phyloP scores from a whole-genome alignment of 2,113 vertebrate species.

The Microcebus griseorufus region DNA sequence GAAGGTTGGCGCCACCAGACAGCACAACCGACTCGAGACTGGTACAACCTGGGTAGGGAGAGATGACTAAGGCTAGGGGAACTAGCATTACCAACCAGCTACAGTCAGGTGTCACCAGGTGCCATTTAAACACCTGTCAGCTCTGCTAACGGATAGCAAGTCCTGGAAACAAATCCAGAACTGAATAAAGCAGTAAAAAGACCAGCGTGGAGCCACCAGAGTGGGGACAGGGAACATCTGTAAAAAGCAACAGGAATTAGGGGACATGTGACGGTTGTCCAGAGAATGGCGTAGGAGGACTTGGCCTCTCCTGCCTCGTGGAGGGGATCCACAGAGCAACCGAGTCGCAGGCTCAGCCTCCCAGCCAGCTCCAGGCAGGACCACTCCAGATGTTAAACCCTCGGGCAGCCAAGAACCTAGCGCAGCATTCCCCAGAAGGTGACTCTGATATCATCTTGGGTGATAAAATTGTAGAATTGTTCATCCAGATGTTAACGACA shows the following conservation, averaged over 20 bases:
- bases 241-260: background rate
- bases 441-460: background rate
- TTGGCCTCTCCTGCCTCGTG: background rate
- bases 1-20: background rate
- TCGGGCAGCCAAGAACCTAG: background rate
- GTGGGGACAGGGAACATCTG: background rate
- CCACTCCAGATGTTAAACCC: rapidly evolving
- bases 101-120: background rate
- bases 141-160: background rate
- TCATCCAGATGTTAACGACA: background rate
- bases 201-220: background rate
- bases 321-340: too few species aligned
- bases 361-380: background rate
- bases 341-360: too few species aligned
- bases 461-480: background rate
- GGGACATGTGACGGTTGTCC: too few species aligned
- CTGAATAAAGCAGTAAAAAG: too few species aligned
- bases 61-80: background rate
- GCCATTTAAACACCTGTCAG: background rate
- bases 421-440: background rate
- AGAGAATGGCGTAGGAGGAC: background rate
- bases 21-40: background rate
- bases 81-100: background rate
- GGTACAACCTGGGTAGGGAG: background rate
- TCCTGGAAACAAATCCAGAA: background rate